Conservation (phyloP, 2,113 vertebrate species). For the Ciconia stormi region DNA sequence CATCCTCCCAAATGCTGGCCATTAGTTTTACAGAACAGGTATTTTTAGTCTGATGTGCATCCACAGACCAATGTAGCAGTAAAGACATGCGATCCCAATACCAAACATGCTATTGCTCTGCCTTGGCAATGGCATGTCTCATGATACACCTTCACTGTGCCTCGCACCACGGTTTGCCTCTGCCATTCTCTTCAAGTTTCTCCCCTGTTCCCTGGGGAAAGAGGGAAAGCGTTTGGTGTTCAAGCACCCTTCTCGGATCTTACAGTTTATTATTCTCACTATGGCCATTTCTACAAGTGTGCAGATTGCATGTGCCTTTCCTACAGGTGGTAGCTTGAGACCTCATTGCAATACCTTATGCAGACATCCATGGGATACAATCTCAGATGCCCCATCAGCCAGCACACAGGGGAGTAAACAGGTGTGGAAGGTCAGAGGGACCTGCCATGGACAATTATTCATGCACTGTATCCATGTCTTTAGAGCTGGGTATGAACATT, state of each 20-base stretch:
- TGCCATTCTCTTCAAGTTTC: not conserved
- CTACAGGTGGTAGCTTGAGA: not conserved
- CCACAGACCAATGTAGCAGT: not conserved
- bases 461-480: not conserved
- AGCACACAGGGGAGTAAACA: not conserved
- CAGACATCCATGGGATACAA: not conserved
- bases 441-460: not conserved
- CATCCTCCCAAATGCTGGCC: not conserved
- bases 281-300: fast-evolving
- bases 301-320: not conserved
- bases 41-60: not conserved
- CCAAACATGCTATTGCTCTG: not conserved
- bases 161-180: not conserved
- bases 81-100: not conserved
- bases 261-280: not conserved
- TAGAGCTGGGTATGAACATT: not conserved
- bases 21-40: not conserved
- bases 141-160: not conserved
- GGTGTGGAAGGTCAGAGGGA: not conserved
- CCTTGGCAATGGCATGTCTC: not conserved
- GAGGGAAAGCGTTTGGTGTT: not conserved
- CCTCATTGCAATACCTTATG: not conserved
- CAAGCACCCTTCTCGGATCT: not conserved
- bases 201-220: fast-evolving
- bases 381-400: not conserved